Evolutionary conservation across 2,797 vertebrate genomes (phyloP).

Genomic region (Hippocampus kuda): DNA sequence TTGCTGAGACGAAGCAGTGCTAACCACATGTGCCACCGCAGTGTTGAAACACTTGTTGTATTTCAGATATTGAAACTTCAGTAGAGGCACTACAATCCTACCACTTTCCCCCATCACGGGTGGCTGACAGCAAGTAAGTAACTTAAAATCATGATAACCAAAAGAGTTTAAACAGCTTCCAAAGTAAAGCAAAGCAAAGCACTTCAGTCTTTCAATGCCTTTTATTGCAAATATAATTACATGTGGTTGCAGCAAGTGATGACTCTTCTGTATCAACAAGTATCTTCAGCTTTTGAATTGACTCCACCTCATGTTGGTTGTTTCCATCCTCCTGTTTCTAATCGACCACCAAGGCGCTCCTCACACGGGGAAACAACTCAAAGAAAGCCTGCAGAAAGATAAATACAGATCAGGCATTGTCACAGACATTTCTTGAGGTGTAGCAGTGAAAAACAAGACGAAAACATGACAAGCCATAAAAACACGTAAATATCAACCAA

Average conservation of each 20-base stretch:
- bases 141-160: too few species aligned
- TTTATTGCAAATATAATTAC: background rate
- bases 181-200: too few species aligned
- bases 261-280: background rate
- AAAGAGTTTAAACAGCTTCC: background rate
- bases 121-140: too few species aligned
- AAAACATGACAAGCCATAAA: too few species aligned
- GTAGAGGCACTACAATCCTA: too few species aligned
- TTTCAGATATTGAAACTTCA: too few species aligned
- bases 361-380: conserved; percentile 73
- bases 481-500: too few species aligned
- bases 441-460: background rate
- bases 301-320: background rate
- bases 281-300: too few species aligned
- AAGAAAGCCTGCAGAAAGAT: conserved; percentile 77
- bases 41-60: too few species aligned
- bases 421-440: background rate
- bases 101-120: too few species aligned
- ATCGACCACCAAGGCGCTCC: conserved; percentile 70
- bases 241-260: background rate
- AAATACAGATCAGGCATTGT: background rate
- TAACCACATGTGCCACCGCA: too few species aligned
- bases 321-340: conserved; percentile 31
- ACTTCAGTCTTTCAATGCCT: background rate
- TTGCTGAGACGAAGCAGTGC: too few species aligned